Conservation (phyloP, 2,797 vertebrate genomes). For the Cynodonichthys magdalenae region DNA sequence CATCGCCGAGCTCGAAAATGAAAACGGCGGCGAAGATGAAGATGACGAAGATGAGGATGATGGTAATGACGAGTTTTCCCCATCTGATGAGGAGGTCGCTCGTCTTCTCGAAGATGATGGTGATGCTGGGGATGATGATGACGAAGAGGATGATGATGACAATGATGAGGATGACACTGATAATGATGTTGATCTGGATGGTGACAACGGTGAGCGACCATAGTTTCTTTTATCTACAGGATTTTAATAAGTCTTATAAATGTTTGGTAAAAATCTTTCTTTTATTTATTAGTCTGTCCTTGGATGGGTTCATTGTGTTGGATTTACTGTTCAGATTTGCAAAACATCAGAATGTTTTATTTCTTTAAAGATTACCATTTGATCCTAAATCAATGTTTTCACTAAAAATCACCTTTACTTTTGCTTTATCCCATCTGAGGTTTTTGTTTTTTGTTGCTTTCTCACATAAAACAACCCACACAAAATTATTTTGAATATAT, state of each 20-base stretch:
- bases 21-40: slow-evolving; percentile 88
- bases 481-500: background rate
- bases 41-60: slow-evolving; percentile 95
- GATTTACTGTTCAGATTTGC: background rate
- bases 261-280: background rate
- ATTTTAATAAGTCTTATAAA: background rate
- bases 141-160: slow-evolving; percentile 79
- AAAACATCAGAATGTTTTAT: background rate
- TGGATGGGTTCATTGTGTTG: background rate
- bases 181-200: slow-evolving; percentile 88
- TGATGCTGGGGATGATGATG: slow-evolving; percentile 90
- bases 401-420: background rate
- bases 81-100: slow-evolving; percentile 93
- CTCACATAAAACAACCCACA: too few species aligned
- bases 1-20: slow-evolving; percentile 91
- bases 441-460: background rate
- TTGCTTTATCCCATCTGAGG: background rate
- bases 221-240: background rate
- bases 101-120: slow-evolving; percentile 91
- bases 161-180: slow-evolving; percentile 81
- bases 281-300: background rate
- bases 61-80: slow-evolving; percentile 94
- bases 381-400: background rate
- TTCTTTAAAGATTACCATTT: background rate
- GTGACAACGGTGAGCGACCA: slow-evolving; percentile 89